Conservation (phyloP, 1,140 invertebrate species). For the Wiebesia pumilae region DNA sequence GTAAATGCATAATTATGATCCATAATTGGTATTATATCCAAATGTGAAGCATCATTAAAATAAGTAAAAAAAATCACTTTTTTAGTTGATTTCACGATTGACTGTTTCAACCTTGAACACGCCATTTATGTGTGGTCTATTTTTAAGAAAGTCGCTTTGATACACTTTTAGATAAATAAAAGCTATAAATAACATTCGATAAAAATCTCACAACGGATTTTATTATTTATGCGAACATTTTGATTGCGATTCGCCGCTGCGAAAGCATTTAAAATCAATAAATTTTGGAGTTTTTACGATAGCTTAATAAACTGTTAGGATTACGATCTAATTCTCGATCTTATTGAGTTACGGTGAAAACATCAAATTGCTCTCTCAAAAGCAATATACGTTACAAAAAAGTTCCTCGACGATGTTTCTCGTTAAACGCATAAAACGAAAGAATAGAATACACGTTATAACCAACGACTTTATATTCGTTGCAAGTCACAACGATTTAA, state of each 20-base stretch:
- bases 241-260: not conserved
- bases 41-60: not conserved
- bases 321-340: not conserved
- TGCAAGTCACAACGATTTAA: too few relatives aligned
- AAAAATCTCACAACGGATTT: not conserved
- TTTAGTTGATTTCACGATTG: constrained; percentile 5
- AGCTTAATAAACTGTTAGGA: not conserved
- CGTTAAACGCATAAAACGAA: too few relatives aligned
- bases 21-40: not conserved
- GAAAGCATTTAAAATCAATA: not conserved
- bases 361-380: not conserved
- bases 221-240: not conserved
- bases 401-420: too few relatives aligned
- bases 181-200: not conserved
- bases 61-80: not conserved
- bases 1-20: not conserved
- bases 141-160: constrained; percentile 2
- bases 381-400: not conserved
- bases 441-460: too few relatives aligned
- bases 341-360: not conserved
- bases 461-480: too few relatives aligned
- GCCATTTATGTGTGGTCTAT: constrained; percentile 2
- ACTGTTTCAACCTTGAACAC: not conserved
- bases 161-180: not conserved
- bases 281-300: not conserved